Conservation (phyloP, 2,113 vertebrate genomes). For the Ictidomys tridecemlineatus region DNA sequence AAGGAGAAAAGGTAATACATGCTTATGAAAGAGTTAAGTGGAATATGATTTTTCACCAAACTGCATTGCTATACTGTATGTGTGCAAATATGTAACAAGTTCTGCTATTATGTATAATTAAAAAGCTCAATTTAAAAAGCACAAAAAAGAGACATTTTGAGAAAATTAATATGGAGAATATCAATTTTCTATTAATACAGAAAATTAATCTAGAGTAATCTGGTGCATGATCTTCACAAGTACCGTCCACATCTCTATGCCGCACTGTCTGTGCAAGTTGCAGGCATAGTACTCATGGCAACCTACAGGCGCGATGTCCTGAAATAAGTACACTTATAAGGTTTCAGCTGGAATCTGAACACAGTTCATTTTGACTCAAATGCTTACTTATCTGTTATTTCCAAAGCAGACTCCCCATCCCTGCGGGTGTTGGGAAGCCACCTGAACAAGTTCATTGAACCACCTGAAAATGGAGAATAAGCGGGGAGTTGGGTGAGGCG, state of each 20-base stretch:
- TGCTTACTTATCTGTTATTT: neutral
- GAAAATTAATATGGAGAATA: neutral
- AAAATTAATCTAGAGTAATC: neutral
- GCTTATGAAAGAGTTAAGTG: neutral
- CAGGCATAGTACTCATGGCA: neutral
- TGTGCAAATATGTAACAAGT: too few species aligned
- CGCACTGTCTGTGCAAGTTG: neutral
- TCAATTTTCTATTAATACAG: too few species aligned
- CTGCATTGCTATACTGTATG: too few species aligned
- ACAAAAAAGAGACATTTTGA: neutral
- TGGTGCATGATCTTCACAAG: neutral
- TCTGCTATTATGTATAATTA: too few species aligned
- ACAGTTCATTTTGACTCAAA: neutral
- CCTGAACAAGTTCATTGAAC: neutral
- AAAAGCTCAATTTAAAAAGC: neutral
- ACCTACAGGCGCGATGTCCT: neutral
- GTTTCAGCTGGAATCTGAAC: conserved; percentile 1
- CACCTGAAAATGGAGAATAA: neutral
- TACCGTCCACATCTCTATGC: neutral
- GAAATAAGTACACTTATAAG: neutral
- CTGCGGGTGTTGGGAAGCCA: neutral
- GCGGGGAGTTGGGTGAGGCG: too few species aligned
- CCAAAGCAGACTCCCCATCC: neutral
- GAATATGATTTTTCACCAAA: neutral
- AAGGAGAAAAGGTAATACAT: neutral